Percentiles rank a stretch among this genome's conserved stretches.
Evolutionary conservation across 2,888 invertebrate species (phyloP).

Genomic region (Meandrusa payeni): DNA sequence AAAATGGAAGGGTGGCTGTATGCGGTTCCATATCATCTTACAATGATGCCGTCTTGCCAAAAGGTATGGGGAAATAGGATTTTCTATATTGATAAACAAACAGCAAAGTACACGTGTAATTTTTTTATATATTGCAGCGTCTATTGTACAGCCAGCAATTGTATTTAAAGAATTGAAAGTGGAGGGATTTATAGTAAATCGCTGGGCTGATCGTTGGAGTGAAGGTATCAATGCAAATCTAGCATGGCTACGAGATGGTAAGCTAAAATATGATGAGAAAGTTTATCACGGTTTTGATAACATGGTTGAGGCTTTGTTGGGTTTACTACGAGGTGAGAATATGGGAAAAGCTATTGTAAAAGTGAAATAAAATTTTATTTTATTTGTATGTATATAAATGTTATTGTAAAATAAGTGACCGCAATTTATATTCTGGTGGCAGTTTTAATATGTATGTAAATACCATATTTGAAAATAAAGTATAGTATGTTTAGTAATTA

Average conservation of each 20-base stretch:
- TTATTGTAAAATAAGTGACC: no score
- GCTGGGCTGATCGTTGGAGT: constrained; percentile 81
- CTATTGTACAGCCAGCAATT: constrained; percentile 79
- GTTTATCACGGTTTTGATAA: constrained; percentile 87
- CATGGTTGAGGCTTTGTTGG: constrained; percentile 85
- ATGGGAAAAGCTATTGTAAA: constrained; percentile 86
- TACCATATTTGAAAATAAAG: no score
- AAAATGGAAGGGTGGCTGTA: constrained; percentile 83
- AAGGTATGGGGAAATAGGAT: no score
- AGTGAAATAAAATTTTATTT: no score
- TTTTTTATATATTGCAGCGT: constrained; percentile 49
- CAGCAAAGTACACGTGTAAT: no score
- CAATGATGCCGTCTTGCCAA: constrained; percentile 69
- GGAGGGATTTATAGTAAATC: constrained; percentile 82
- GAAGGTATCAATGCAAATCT: constrained; percentile 84
- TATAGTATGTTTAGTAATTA: no score
- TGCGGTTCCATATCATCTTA: constrained; percentile 87
- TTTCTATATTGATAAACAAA: no score
- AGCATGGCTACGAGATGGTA: constrained; percentile 85
- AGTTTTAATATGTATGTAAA: no score
- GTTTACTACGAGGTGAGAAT: constrained; percentile 83
- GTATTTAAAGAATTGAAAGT: constrained; percentile 84
- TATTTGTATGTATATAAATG: no score
- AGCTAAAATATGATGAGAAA: constrained; percentile 85
- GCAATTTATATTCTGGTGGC: no score